A percentile compares a stretch with the other conserved stretches of the same genome.
Evolutionary conservation across 2,113 vertebrate species (phyloP).

Genomic region (Epinephelus fuscoguttatus): DNA sequence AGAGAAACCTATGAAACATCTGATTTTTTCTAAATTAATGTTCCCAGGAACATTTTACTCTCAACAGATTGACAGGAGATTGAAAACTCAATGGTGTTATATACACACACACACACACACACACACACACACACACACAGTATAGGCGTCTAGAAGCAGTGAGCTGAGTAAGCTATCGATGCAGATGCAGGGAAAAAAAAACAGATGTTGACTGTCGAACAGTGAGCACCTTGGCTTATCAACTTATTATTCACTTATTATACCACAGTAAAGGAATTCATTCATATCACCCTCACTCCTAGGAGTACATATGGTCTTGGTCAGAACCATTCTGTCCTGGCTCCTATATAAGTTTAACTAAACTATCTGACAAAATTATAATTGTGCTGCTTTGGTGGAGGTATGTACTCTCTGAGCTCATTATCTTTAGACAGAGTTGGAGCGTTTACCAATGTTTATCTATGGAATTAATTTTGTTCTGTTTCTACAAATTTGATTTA

Average conservation of each 20-base stretch:
- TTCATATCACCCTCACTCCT: neutral
- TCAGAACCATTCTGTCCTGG: neutral
- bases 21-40: neutral
- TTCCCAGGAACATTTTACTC: slow-evolving; percentile 1
- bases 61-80: neutral
- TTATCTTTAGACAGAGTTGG: neutral
- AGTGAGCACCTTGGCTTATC: neutral
- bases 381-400: neutral
- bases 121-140: too few relatives aligned
- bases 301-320: neutral
- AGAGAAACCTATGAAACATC: neutral
- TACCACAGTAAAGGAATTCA: neutral
- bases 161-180: neutral
- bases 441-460: neutral
- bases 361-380: neutral
- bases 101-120: too few relatives aligned
- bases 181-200: neutral
- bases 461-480: neutral
- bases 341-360: neutral
- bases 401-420: neutral
- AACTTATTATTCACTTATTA: neutral
- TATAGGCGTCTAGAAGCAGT: neutral
- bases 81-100: neutral
- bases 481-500: neutral
- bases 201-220: neutral